Evolutionary conservation across 2,113 vertebrate species (phyloP).

Genomic region (Bagarius yarrelli): DNA sequence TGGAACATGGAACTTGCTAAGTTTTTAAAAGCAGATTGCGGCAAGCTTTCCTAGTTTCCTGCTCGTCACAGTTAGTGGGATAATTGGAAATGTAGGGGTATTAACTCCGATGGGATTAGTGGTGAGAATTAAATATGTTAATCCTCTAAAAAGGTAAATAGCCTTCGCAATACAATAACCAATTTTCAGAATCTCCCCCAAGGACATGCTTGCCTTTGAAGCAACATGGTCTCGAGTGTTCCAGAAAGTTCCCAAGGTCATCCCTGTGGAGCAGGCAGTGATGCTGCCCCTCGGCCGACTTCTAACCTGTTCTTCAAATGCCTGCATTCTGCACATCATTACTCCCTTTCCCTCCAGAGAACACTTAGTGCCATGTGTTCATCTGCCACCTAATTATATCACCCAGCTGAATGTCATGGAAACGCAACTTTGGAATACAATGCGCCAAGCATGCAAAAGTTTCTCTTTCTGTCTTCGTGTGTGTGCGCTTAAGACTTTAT

Average conservation of each 20-base stretch:
- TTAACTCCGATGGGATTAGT: constrained; percentile 80
- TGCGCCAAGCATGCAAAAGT: constrained; percentile 32
- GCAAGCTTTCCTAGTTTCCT: constrained; percentile 68
- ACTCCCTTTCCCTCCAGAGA: constrained; percentile 63
- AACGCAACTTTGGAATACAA: constrained; percentile 64
- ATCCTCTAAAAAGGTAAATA: constrained; percentile 83
- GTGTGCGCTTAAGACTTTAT: constrained; percentile 26
- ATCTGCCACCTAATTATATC: constrained; percentile 79
- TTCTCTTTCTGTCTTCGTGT: not conserved
- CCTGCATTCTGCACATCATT: constrained; percentile 70
- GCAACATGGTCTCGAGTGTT: constrained; percentile 65
- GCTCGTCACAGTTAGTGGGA: constrained; percentile 75
- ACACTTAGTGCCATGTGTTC: constrained; percentile 71
- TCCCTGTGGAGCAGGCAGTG: constrained; percentile 64
- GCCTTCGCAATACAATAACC: constrained; percentile 82
- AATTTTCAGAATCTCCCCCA: constrained; percentile 80
- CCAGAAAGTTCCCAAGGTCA: constrained; percentile 74
- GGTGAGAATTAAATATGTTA: constrained; percentile 83
- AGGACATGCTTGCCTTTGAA: constrained; percentile 80
- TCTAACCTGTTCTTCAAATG: constrained; percentile 72
- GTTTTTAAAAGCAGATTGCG: constrained; percentile 69
- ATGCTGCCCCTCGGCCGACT: constrained; percentile 63
- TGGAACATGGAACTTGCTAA: constrained; percentile 42
- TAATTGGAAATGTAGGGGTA: constrained; percentile 82
- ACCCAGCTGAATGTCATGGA: constrained; percentile 72